Base-by-base conservation (phyloP, 2,888 invertebrate genomes). In the Oscheius sp. region DNA sequence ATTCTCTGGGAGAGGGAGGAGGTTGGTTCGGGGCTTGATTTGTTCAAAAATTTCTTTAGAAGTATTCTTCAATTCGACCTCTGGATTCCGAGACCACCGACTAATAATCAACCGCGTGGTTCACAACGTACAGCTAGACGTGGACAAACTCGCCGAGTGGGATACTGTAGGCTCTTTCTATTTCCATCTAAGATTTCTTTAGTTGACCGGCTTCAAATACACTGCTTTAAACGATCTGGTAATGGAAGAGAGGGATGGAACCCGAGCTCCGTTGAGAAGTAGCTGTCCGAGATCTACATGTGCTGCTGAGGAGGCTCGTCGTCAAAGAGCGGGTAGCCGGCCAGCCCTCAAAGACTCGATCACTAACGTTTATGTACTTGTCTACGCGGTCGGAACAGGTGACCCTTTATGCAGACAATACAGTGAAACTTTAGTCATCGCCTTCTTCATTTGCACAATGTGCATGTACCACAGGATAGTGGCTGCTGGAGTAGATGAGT, bases 391-490 rank as follows among this genome's bases (percentile, higher is more conserved):
- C 10, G 72, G 78, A 51, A 74, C 82, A 51, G 71, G 75, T 74
- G 9, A 21, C 10, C 32, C 5, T 47, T 51, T 29, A 57, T 37
- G n/a, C 32, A 47, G 37, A 33, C 29, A 32, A 32, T 9, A 58
- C 42, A 42, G 7, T 7, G 35, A 5, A 1, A 5, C 60, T 74
- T 70, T 37, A 76, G 83, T 85, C 5, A 48, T 84, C 13, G 74
- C 81, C 32, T 79, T 80, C 53, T 75, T 83, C 21, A 79, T 83
- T 33, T 85, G 83, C 59, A 76, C 84, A 35, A 78, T 85, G 81
- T 84, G 85, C 59, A 85, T 85, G 76, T 86, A 86, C 62, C 80
- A 85, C 58, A 79, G 84, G 68, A 78, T 86, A 47, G 80, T 86
- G 5, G 76, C 78, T 7, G 63, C 77, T 1, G 55, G 60, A 9